These are phyloP conservation scores for Melanerpes aurifrons DNA, from an alignment of 2,113 vertebrate species.

Conservation along the genomic window DNA sequence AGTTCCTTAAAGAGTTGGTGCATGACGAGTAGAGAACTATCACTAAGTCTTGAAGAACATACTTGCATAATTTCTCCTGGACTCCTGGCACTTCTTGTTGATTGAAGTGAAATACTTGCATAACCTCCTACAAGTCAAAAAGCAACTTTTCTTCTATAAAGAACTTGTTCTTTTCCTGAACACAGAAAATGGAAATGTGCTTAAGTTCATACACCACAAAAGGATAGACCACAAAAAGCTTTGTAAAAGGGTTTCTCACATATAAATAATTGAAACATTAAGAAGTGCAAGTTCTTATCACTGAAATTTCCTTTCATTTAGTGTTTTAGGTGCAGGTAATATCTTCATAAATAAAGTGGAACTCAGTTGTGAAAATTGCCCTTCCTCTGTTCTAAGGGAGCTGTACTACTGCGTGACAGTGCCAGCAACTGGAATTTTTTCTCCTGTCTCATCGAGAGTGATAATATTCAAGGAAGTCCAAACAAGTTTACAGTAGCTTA, in stretches of 20 bases:
- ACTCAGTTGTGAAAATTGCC: neutral
- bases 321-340: neutral
- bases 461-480: neutral
- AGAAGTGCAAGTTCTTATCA: neutral
- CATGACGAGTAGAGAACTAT: constrained; percentile 55
- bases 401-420: neutral
- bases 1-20: constrained; percentile 30
- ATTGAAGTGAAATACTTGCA: constrained; percentile 67
- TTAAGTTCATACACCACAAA: neutral
- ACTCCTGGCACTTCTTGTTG: constrained; percentile 47
- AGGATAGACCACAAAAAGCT: neutral
- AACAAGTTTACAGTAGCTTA: neutral
- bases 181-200: neutral
- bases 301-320: neutral
- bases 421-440: neutral
- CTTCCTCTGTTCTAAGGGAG: neutral
- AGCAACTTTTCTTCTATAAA: constrained; percentile 21
- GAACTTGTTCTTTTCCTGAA: constrained; percentile 7
- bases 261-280: neutral
- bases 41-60: constrained; percentile 37
- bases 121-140: constrained; percentile 42
- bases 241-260: neutral
- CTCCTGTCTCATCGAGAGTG: neutral
- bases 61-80: constrained; percentile 41
- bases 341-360: neutral